Evolutionary conservation across 1,140 invertebrate genomes (phyloP).

Genomic region (Nixonia krombeini): DNA sequence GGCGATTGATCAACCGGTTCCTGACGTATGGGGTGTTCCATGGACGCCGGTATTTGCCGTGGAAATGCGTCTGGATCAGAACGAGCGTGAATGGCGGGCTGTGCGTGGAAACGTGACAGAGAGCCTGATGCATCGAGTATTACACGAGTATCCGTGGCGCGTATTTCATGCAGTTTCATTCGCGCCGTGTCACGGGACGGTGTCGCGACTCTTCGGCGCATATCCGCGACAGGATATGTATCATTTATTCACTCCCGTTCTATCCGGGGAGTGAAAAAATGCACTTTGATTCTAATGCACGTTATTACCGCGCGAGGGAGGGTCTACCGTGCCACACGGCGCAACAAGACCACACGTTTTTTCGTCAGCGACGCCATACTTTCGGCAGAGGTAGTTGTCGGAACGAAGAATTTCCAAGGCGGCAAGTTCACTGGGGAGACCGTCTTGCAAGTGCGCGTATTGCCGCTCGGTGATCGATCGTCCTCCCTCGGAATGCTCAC

Average conservation of each 20-base stretch:
- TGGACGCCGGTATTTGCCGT: conserved; percentile 24
- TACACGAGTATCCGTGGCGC: conserved; percentile 19
- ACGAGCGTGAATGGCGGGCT: conserved; percentile 19
- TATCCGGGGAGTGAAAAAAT: conserved; percentile 21
- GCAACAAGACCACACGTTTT: too few relatives aligned
- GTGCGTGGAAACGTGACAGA: conserved; percentile 30
- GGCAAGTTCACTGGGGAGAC: too few relatives aligned
- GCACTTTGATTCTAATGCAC: conserved; percentile 12
- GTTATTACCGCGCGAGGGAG: conserved; percentile 22
- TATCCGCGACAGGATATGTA: conserved; percentile 14
- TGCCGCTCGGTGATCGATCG: too few relatives aligned
- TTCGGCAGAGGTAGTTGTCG: too few relatives aligned
- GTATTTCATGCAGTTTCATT: conserved; percentile 36
- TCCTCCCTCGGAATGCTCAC: too few relatives aligned
- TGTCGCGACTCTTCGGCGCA: conserved; percentile 4
- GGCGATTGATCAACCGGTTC: too few relatives aligned
- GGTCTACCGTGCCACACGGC: too few relatives aligned
- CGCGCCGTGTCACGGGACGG: conserved; percentile 12
- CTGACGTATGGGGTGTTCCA: too few relatives aligned
- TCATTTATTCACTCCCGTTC: conserved; percentile 17
- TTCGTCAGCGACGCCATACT: too few relatives aligned
- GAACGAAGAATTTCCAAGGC: too few relatives aligned
- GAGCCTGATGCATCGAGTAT: conserved; percentile 42
- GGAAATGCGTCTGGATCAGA: conserved; percentile 33
- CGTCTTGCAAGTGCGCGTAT: too few relatives aligned